Base-by-base conservation (phyloP, 2,888 invertebrate species). In the Sclerodermus sp. region DNA sequence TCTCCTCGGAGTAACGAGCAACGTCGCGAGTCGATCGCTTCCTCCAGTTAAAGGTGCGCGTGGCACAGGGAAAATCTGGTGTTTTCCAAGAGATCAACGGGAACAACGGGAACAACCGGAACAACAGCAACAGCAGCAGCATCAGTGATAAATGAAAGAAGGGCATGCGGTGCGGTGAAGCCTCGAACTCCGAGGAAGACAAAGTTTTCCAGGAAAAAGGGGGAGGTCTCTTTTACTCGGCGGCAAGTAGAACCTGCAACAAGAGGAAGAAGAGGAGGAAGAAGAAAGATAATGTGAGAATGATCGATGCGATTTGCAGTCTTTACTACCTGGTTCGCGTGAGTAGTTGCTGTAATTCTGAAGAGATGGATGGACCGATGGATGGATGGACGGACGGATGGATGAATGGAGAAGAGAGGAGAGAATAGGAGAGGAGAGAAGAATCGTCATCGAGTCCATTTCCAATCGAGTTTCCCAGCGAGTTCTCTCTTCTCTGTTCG, bases 291-390 rank as follows among this genome's bases (percentile, higher is more conserved):
- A 39, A 29, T 18, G 15, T 29, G 29, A 53, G 44, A 30, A 53
- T 53, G 51, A 57, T 59, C 45, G 60, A 61, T 32, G 46, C 55
- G 23, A 30, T 57, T 38, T 47, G 55, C 13, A 53, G 51, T 32
- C 44, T 61, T 10, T 57, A 59, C 45, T 59, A 53, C 47, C 46
- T 53, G 15, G 46, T 53, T 17, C 57, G 57, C 36, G 60, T 59
- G 47, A 59, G 60, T 58, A 9, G 5, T 37, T 9, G n/a, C n/a
- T n/a, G n/a, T n/a, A n/a, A n/a, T n/a, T n/a, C n/a, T n/a, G n/a
- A n/a, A n/a, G n/a, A n/a, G n/a, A n/a, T n/a, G n/a, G n/a, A n/a
- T n/a, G n/a, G n/a, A n/a, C 8, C 23, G 23, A 23, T 23, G 23
- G 4, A 23, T 8, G 23, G 23, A n/a, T 8, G 23, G 23, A 8